Percentiles rank a stretch among this genome's conserved stretches.
These are phyloP conservation scores for Euphysa ruthae DNA, from an alignment of 30 jellyfish, hydroid and myxozoan genomes.

Conservation along the genomic window DNA sequence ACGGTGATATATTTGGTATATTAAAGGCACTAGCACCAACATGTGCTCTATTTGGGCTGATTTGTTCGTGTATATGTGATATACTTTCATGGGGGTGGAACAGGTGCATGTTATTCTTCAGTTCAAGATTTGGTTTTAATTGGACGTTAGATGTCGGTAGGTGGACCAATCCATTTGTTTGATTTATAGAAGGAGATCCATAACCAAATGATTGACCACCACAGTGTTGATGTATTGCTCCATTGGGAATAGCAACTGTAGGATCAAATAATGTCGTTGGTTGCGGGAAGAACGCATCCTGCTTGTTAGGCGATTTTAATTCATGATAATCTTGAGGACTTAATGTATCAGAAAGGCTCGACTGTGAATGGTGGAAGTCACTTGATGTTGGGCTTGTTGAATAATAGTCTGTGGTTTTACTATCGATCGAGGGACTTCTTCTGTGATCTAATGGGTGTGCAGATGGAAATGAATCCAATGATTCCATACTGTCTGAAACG, in stretches of 20 bases:
- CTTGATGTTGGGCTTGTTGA: background rate
- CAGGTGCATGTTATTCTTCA: background rate
- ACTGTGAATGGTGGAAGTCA: conserved; percentile 13
- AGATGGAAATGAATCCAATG: conserved; percentile 11
- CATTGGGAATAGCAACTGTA: background rate
- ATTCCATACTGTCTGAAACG: conserved; percentile 19
- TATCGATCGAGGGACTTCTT: conserved; percentile 15
- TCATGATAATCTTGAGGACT: conserved; percentile 31
- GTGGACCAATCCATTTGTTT: background rate
- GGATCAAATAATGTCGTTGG: conserved; percentile 11
- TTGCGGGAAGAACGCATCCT: conserved; percentile 13
- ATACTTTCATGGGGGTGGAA: conserved; percentile 11
- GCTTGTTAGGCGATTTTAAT: conserved; percentile 19
- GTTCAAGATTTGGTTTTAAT: conserved; percentile 12
- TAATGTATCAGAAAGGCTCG: conserved; percentile 11
- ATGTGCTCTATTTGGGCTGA: conserved; percentile 25
- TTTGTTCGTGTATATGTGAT: conserved; percentile 8
- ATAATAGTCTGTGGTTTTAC: conserved; percentile 17
- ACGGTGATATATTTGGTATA: conserved; percentile 1
- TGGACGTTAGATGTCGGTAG: conserved; percentile 3
- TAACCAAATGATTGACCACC: conserved; percentile 11
- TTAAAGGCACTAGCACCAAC: conserved; percentile 7
- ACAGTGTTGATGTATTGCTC: background rate
- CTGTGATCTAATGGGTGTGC: conserved; percentile 3
- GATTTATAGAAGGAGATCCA: background rate